Base-by-base conservation (phyloP, 2,113 vertebrate species). In the Buteo buteo region DNA sequence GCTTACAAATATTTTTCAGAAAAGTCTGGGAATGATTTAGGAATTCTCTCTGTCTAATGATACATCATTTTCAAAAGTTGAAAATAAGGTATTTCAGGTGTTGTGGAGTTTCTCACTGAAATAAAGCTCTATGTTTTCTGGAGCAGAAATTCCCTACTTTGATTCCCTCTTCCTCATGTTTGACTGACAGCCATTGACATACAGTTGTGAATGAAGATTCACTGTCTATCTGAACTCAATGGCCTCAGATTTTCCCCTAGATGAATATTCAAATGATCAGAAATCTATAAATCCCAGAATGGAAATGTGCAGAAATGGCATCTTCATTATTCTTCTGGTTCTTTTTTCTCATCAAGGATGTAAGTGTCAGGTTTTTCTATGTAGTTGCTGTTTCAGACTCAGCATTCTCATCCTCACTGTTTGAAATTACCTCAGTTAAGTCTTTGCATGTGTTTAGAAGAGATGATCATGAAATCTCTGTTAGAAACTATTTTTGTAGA, bases 221-320 rank as follows among this genome's bases (percentile, higher is more conserved):
- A 42, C 54, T 82, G 77, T 86, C 64, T 90, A 26, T 59, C 47
- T 92, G 77, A 97, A 93, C 77, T 84, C 78, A 64, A 16, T 87
- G 77, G 34, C 81, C 87, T 93, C 81, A 88, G 72, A 93, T 72
- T 44, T 95, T 71, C 29, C 72, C 45, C 40, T 80, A 64, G 72
- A 84, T 65, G 28, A 88, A 90, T 90, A 94, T 85, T 93, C 80
- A 91, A 67, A 81, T 77, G 3, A 84, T 89, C 77, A 91, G 86
- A 89, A 94, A 86, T 91, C 69, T 76, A 59, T 82, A 90, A 86
- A 91, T 71, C 69, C 93, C 65, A 71, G 72, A 93, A 90, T 40
- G 13, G 47, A 91, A 88, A 96, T 84, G 20, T 78, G 36, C 34
- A 93, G 40, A 92, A 93, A 81, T 67, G 65, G 59, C 61, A 88